phyloP scores from a whole-genome alignment of 2,113 vertebrate species.

The Strigops habroptila region DNA sequence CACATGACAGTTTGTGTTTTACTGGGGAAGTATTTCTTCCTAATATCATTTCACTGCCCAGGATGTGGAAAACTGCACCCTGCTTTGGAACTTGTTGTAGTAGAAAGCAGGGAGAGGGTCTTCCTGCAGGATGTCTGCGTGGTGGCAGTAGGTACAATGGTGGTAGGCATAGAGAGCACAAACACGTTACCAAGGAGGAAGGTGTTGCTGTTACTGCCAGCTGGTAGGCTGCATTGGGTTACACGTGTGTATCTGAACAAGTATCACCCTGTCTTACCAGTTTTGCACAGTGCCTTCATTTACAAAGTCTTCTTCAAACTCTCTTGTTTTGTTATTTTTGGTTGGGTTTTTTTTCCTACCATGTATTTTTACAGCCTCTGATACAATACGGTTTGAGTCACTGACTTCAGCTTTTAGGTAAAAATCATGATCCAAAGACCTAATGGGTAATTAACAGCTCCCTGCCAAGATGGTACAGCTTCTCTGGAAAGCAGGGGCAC shows the following conservation, averaged over 20 bases:
- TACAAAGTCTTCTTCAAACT: neutral
- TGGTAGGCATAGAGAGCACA: neutral
- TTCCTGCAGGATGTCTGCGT: neutral
- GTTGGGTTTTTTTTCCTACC: neutral
- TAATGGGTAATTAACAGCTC: neutral
- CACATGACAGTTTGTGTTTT: neutral
- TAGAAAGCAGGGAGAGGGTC: neutral
- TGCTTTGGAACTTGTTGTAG: neutral
- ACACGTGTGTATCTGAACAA: neutral
- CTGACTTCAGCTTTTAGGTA: neutral
- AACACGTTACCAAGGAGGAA: neutral
- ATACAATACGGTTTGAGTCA: neutral
- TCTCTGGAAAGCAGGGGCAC: neutral
- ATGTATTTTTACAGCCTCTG: neutral
- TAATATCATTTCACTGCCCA: neutral
- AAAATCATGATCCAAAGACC: neutral
- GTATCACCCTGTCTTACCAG: neutral
- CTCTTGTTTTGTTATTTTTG: neutral
- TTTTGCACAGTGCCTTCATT: neutral
- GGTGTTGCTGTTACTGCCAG: neutral
- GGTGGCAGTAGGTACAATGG: accelerated
- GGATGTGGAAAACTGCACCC: neutral
- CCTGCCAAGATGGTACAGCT: neutral
- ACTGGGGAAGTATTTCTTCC: neutral
- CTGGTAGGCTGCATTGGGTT: neutral